Evolutionary conservation across 2,113 vertebrate genomes (phyloP).

Genomic region (Brienomyrus brachyistius): DNA sequence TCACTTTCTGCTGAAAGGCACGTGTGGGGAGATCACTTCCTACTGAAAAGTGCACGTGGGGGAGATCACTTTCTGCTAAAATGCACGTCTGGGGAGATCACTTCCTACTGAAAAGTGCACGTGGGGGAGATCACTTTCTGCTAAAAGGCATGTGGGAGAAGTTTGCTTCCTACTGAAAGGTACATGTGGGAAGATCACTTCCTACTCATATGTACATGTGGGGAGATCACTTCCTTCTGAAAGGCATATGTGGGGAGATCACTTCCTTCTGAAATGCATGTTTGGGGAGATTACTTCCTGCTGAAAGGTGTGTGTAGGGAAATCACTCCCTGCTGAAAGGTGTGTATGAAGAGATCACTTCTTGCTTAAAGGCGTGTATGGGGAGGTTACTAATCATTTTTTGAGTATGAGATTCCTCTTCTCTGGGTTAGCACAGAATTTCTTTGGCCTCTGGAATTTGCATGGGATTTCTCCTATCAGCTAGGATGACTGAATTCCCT

Average conservation of each 20-base stretch:
- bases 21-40: not conserved
- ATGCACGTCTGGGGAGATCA: rapidly evolving
- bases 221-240: too few relatives aligned
- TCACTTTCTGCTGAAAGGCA: not conserved
- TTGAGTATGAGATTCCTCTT: not conserved
- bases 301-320: not conserved
- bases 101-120: not conserved
- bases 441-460: not conserved
- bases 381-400: not conserved
- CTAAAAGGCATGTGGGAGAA: rapidly evolving
- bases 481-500: not conserved
- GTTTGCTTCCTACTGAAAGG: not conserved
- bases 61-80: not conserved
- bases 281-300: not conserved
- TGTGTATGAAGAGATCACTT: not conserved
- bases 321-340: not conserved
- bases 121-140: not conserved
- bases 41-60: not conserved
- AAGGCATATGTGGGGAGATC: rapidly evolving
- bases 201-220: not conserved
- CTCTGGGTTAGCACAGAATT: not conserved
- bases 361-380: not conserved
- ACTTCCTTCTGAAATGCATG: not conserved
- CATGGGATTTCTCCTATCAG: not conserved
- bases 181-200: too few relatives aligned